Base-by-base conservation (phyloP, 2,888 invertebrate species). In the Zaprionus bogoriensis region DNA sequence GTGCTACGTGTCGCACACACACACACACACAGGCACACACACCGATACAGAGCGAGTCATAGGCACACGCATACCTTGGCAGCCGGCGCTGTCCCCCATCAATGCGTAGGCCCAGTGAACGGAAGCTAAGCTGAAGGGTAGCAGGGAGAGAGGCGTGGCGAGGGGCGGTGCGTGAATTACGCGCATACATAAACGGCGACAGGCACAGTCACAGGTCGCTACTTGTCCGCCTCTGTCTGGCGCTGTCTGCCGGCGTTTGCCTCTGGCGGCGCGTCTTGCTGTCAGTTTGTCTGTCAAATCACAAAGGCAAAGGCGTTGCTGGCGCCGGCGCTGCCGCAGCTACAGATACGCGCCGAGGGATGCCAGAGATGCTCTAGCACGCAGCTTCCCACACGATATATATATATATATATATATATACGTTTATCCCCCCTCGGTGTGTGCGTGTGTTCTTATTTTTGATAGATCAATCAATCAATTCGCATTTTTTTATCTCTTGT, bases 401-500 rank as follows among this genome's bases (percentile, higher is more conserved):
- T 30, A 60, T 36, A 60, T 28, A 65, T 30, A 75, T 55, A 45
- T 45, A 41, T 36, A 12, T 27, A 45, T 32, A 36, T 52, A 22
- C 52, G 47, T 42, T 6, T 52, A n/a, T 20, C 4, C 25, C 10
- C 32, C 10, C 32, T 9, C 30, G 27, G 23, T 41, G 4, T 50
- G 55, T 62, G 50, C 44, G 9, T 58, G 22, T 63, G 52, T 68
- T 50, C 68, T 68, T 74, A 77, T 76, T 82, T 87, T 82, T 84
- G 87, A 87, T 84, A 87, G 87, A 84, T 84, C 83, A 84, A 84
- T 84, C 83, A 84, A 84, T 84, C 87, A 85, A 84, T 85, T 74
- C 71, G 68, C 46, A 46, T 64, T 72, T 63, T 60, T 60, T 47
- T 50, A 39, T 63, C 38, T n/a, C 30, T 51, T 82, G 74, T 81